Evolutionary conservation across 2,888 invertebrate species (phyloP).

Genomic region (Trachelus stipa): DNA sequence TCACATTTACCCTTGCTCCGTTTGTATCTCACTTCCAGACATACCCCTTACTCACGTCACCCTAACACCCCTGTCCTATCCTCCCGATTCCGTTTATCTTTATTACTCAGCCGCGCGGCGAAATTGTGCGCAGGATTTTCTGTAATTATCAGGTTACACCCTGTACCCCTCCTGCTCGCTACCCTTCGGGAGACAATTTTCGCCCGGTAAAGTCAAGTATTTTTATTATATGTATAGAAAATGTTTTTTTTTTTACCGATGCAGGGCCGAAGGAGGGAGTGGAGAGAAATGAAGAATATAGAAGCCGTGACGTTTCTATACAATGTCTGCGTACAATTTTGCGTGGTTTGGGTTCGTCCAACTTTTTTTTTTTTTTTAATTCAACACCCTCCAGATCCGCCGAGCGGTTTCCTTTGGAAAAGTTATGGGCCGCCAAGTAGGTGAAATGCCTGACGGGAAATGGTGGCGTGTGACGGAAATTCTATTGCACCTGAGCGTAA

Average conservation of each 20-base stretch:
- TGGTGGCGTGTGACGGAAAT: not conserved
- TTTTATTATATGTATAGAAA: not conserved
- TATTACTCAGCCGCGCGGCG: slow-evolving; percentile 40
- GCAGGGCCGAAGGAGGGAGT: not conserved
- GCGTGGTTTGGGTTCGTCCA: not conserved
- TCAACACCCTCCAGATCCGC: not conserved
- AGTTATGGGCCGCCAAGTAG: not conserved
- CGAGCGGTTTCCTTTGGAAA: not conserved
- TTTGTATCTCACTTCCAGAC: slow-evolving; percentile 1
- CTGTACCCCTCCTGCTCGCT: slow-evolving; percentile 27
- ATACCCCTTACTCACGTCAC: not conserved
- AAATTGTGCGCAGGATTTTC: slow-evolving; percentile 18
- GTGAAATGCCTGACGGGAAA: not conserved
- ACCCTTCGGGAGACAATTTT: slow-evolving; percentile 45
- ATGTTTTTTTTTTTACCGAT: not conserved
- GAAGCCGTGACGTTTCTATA: not conserved
- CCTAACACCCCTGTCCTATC: slow-evolving; percentile 21
- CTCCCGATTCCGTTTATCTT: slow-evolving; percentile 48
- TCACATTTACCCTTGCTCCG: slow-evolving; percentile 15
- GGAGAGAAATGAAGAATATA: not conserved
- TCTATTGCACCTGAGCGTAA: not conserved
- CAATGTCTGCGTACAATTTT: not conserved
- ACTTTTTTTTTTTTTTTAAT: not conserved
- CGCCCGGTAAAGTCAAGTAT: not conserved
- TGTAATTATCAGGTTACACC: slow-evolving; percentile 36